Evolutionary conservation across 2,797 vertebrate genomes (phyloP).

Genomic region (Sciaenops ocellatus): DNA sequence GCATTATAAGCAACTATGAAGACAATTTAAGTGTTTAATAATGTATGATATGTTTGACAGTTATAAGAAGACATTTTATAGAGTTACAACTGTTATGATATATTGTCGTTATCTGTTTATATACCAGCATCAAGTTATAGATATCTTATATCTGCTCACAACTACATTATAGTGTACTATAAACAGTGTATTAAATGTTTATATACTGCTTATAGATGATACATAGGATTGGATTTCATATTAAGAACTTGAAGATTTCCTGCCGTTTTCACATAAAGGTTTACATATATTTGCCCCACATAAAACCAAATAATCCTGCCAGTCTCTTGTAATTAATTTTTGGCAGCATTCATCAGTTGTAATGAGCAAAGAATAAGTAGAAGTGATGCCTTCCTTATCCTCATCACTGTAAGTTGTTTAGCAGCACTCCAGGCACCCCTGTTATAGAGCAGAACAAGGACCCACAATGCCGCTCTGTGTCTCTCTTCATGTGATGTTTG

Average conservation of each 20-base stretch:
- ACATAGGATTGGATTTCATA: not conserved
- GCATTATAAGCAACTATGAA: no score
- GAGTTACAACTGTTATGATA: not conserved
- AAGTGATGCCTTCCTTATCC: not conserved
- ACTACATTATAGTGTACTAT: not conserved
- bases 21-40: not conserved
- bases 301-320: not conserved
- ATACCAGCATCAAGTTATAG: not conserved
- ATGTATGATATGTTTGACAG: not conserved
- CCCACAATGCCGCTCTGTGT: slow-evolving; percentile 74
- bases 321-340: not conserved
- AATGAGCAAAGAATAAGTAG: not conserved
- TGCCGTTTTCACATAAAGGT: not conserved
- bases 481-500: slow-evolving; percentile 69
- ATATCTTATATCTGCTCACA: not conserved
- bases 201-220: not conserved
- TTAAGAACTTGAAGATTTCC: not conserved
- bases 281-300: not conserved
- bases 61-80: not conserved
- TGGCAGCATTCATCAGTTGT: not conserved
- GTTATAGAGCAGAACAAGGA: slow-evolving; percentile 27
- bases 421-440: slow-evolving; percentile 43
- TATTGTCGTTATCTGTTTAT: not conserved
- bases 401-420: slow-evolving; percentile 1
- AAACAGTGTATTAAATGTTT: not conserved